Percentiles rank a stretch among this genome's conserved stretches.
These are phyloP conservation scores for Meloe dianella DNA, from an alignment of 2,888 invertebrate species.

Conservation along the genomic window DNA sequence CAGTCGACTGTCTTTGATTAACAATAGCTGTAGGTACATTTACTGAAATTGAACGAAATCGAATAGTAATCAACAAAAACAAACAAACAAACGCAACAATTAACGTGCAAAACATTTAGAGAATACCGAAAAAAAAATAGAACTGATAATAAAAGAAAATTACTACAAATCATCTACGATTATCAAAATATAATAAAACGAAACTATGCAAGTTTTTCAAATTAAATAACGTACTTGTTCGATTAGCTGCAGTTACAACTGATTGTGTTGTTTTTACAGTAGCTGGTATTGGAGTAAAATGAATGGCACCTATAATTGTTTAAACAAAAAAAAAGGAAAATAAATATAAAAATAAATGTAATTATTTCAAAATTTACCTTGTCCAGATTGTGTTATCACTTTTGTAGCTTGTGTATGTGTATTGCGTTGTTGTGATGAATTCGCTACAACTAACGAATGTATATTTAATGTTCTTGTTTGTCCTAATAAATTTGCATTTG, in stretches of 20 bases:
- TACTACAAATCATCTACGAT: too few relatives aligned
- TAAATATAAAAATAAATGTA: constrained; percentile 11
- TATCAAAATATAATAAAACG: background rate
- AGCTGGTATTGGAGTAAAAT: constrained; percentile 54
- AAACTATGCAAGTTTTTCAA: background rate
- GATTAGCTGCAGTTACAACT: constrained; percentile 44
- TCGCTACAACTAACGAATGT: constrained; percentile 54
- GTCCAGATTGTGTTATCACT: constrained; percentile 57
- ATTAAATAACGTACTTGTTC: constrained; percentile 53
- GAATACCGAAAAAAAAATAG: background rate
- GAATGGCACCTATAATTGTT: constrained; percentile 53
- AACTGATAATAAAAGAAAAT: too few relatives aligned
- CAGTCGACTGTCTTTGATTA: constrained; percentile 52
- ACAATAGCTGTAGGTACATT: constrained; percentile 55
- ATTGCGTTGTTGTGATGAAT: constrained; percentile 46
- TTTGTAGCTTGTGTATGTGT: constrained; percentile 53
- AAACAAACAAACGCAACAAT: constrained; percentile 18
- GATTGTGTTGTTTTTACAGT: constrained; percentile 49
- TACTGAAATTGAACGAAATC: constrained; percentile 45
- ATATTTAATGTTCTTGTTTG: constrained; percentile 53
- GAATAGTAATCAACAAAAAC: constrained; percentile 26
- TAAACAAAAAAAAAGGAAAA: constrained; percentile 17
- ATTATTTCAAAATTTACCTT: constrained; percentile 43
- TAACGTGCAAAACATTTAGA: background rate
- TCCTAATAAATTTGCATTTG: constrained; percentile 46